Base-by-base conservation (phyloP, 2,888 invertebrate species). In the Clivina fossor region DNA sequence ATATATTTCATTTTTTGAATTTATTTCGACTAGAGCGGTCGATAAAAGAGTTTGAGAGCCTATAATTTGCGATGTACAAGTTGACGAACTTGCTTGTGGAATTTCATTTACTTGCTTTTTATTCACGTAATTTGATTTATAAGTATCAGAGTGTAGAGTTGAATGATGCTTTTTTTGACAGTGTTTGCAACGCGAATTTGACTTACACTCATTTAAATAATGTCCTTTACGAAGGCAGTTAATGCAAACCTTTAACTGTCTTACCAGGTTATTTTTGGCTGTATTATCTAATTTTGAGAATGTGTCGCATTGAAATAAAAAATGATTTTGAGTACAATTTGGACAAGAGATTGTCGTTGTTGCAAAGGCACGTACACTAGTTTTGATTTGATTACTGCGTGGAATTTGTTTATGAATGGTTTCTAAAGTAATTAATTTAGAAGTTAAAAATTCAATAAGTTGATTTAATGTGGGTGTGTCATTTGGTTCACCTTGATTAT, bases 121-220 rank as follows among this genome's bases (percentile, higher is more conserved):
- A n/a, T n/a, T n/a, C n/a, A n/a, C n/a, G n/a, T n/a, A n/a, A n/a
- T n/a, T n/a, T n/a, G n/a, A n/a, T n/a, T n/a, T n/a, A n/a, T n/a
- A 9, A 24, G 9, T 24, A 24, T 33, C 33, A 33, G 4, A n/a
- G 4, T 8, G 33, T 13, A 33, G 11, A 4, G 11, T 4, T 9
- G 33, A 9, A 11, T 33, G 33, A 33, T 33, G 33, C 11, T n/a
- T 33, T 13, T 33, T 33, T 7, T 33, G 33, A 33, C 5, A 33
- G 4, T 13, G 33, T 33, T 8, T 33, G 13, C 33, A 33, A 9
- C 8, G 5, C 11, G 4, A 4, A 4, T 4, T 8, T 4, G 33
- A 33, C 11, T 33, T 8, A 33, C 33, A 33, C 8, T 33, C 11
- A 33, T 33, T 33, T 8, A 11, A 8, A 11, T 9, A 33, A 33